Evolutionary conservation across 2,888 invertebrate genomes (phyloP).

Genomic region (Tenthredo livida): DNA sequence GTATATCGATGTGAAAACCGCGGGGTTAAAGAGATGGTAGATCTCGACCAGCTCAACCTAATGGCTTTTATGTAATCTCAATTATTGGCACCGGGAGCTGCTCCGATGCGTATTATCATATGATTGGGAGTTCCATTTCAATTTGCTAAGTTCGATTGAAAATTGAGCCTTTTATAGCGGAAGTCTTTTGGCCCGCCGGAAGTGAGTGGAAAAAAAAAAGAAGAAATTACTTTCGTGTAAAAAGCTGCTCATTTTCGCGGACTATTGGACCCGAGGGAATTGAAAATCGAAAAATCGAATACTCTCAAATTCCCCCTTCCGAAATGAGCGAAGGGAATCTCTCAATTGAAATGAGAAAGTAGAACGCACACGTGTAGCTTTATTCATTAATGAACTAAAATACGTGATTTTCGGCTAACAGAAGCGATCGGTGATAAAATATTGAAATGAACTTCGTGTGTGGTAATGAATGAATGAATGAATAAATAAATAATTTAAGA

Average conservation of each 20-base stretch:
- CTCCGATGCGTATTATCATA: conserved; percentile 21
- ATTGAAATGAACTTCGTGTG: neutral
- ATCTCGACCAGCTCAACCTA: conserved; percentile 18
- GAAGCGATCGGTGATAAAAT: neutral
- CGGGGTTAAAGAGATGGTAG: neutral
- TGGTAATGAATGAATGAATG: neutral
- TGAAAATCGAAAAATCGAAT: conserved; percentile 26
- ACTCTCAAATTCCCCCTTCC: neutral
- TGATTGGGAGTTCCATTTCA: conserved; percentile 27
- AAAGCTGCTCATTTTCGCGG: conserved; percentile 23
- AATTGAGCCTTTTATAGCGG: conserved; percentile 30
- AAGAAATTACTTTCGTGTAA: neutral
- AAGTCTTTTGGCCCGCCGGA: conserved; percentile 12
- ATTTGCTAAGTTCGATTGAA: conserved; percentile 34
- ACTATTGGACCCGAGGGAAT: neutral
- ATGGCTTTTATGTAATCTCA: conserved; percentile 37
- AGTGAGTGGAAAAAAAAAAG: neutral
- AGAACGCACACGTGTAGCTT: neutral
- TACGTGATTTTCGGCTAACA: neutral
- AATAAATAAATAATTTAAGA: neutral
- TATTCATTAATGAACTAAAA: neutral
- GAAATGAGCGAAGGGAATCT: neutral
- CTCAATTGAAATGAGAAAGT: neutral
- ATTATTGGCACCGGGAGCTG: neutral
- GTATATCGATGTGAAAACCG: neutral